phyloP scores from a whole-genome alignment of 2,797 vertebrate species.

The Buphagus erythrorhynchus region DNA sequence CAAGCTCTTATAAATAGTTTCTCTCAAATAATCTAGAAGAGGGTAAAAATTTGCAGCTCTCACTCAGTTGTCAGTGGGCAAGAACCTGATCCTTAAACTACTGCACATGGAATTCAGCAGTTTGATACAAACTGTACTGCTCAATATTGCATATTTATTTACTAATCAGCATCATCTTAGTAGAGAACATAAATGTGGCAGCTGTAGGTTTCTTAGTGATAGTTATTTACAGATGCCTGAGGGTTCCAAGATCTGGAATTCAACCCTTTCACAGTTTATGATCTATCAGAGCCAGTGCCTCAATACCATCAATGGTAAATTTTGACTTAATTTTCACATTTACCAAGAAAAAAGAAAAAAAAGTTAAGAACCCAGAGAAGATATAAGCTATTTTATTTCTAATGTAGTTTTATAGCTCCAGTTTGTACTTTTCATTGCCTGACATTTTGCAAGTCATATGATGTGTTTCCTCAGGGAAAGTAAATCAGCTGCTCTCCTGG shows the following conservation, averaged over 20 bases:
- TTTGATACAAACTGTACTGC: neutral
- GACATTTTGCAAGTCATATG: conserved; percentile 70
- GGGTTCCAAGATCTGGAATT: neutral
- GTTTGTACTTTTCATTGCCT: conserved; percentile 31
- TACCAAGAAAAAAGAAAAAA: neutral
- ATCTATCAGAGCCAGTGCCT: neutral
- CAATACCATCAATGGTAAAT: neutral
- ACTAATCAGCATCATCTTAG: neutral
- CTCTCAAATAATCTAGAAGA: neutral
- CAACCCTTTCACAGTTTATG: neutral
- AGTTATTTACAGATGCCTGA: neutral
- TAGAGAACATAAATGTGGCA: neutral
- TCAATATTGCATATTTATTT: neutral
- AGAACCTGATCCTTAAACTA: neutral
- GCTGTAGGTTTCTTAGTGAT: neutral
- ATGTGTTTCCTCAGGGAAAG: conserved; percentile 66
- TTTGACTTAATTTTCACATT: conserved; percentile 20
- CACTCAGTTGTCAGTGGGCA: neutral
- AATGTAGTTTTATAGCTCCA: neutral
- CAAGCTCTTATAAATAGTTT: neutral
- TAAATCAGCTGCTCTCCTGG: conserved; percentile 75
- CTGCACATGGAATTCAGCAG: neutral
- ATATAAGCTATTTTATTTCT: conserved; percentile 40
- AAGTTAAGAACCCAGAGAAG: neutral
- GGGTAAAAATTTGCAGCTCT: neutral